Conservation (phyloP, 35 echinoderm and acorn worm species). For the Diadema setosum region DNA sequence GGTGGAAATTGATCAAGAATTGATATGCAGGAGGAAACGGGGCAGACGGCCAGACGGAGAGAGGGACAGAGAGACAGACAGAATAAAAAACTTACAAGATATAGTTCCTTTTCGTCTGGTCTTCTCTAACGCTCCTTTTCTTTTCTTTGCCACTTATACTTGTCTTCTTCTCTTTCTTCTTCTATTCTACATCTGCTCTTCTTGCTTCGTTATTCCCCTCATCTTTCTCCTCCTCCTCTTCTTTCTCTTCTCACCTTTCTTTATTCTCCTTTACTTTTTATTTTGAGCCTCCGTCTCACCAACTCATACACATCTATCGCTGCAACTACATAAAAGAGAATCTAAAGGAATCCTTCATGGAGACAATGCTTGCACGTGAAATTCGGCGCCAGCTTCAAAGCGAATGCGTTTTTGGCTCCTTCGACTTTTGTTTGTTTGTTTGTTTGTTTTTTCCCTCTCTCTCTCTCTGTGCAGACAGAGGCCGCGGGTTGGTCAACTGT, state of each 20-base stretch:
- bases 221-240: neutral
- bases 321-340: too few species aligned
- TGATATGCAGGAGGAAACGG: neutral
- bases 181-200: neutral
- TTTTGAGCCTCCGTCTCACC: neutral
- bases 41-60: neutral
- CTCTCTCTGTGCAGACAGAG: too few species aligned
- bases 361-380: too few species aligned
- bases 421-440: too few species aligned
- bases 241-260: neutral
- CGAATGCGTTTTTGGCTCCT: too few species aligned
- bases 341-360: too few species aligned
- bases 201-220: neutral
- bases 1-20: too few species aligned
- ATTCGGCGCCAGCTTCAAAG: too few species aligned
- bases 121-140: neutral
- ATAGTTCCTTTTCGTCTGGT: neutral
- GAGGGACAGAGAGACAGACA: neutral
- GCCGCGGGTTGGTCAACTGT: too few species aligned
- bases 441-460: too few species aligned
- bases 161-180: neutral
- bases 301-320: too few species aligned
- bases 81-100: neutral
- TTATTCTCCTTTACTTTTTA: neutral
- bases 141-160: neutral